These are phyloP conservation scores for Rhopalosiphum maidis DNA, from an alignment of 1,140 invertebrate species.

Conservation along the genomic window DNA sequence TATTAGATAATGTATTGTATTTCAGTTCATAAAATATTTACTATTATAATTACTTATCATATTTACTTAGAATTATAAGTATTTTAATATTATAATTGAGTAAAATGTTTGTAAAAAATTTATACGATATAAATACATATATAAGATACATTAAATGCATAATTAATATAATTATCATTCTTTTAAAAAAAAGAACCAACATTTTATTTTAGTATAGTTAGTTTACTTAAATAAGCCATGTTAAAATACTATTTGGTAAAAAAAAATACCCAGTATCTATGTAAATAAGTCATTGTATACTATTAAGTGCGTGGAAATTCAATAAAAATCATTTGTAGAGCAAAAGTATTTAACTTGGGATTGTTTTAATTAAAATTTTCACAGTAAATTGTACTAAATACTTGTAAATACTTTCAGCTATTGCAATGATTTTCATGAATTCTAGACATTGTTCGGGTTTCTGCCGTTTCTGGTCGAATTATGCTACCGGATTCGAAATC, in stretches of 20 bases:
- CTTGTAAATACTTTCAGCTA: background rate
- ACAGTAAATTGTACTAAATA: background rate
- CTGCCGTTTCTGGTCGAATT: background rate
- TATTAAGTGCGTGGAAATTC: background rate
- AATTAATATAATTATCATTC: too few relatives aligned
- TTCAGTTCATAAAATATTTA: background rate
- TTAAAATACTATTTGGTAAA: background rate
- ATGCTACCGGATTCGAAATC: background rate
- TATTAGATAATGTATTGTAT: background rate
- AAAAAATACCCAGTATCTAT: background rate
- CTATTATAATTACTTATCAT: too few relatives aligned
- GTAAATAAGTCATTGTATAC: background rate
- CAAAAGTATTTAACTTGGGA: too few relatives aligned
- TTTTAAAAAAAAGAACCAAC: too few relatives aligned
- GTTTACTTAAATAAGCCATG: background rate
- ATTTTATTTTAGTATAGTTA: too few relatives aligned
- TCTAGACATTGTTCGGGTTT: background rate
- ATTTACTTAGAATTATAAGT: background rate
- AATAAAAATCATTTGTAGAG: background rate
- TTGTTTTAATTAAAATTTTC: background rate
- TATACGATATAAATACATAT: too few relatives aligned
- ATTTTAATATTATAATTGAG: background rate
- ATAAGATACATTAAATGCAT: too few relatives aligned
- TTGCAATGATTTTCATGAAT: background rate
- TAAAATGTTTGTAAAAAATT: too few relatives aligned